Evolutionary conservation across 2,797 vertebrate species (phyloP).

Genomic region (Coracias cyanogaster): DNA sequence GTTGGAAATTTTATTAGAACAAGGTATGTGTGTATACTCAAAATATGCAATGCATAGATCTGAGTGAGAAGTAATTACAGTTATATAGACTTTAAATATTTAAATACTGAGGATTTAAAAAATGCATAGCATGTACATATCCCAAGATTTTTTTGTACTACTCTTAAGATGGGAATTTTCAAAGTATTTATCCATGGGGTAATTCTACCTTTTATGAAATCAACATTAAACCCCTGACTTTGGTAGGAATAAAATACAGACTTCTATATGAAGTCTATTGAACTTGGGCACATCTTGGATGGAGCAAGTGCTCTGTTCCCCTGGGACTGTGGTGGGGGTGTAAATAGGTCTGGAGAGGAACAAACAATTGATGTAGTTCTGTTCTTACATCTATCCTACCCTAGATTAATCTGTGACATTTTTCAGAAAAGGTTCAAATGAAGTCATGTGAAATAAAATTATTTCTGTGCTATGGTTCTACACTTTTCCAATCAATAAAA

Average conservation of each 20-base stretch:
- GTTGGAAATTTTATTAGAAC: background rate
- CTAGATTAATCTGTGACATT: background rate
- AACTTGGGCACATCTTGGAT: background rate
- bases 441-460: background rate
- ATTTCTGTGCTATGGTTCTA: background rate
- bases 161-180: background rate
- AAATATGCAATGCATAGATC: background rate
- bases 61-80: background rate
- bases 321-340: fast-evolving
- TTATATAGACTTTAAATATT: background rate
- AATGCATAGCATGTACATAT: background rate
- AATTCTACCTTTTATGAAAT: background rate
- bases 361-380: background rate
- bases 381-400: background rate
- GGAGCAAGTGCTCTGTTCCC: background rate
- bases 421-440: background rate
- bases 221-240: background rate
- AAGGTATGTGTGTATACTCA: background rate
- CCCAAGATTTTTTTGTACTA: background rate
- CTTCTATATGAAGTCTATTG: background rate
- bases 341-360: background rate
- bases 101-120: background rate
- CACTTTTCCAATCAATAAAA: background rate
- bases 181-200: background rate
- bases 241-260: background rate